Evolutionary conservation across 2,113 vertebrate species (phyloP).

Genomic region (Marcusenius ussheri): DNA sequence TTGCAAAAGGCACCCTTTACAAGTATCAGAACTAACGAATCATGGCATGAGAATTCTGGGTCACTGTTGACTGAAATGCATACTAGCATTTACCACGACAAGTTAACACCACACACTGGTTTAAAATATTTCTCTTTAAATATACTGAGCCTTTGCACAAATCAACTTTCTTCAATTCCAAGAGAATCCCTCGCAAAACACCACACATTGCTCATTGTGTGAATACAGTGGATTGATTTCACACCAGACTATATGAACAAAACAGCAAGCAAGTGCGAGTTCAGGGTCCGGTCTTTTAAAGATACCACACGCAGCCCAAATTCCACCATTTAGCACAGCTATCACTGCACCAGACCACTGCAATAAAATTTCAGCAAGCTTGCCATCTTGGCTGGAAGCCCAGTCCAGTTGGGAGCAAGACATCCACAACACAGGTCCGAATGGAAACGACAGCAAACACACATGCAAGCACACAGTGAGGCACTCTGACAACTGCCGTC

Average conservation of each 20-base stretch:
- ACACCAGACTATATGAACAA: not conserved
- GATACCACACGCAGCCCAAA: not conserved
- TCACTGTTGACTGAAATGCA: not conserved
- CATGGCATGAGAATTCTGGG: not conserved
- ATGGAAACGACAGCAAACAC: not conserved
- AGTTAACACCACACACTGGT: not conserved
- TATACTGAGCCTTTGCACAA: not conserved
- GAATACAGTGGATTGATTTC: not conserved
- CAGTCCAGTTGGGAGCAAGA: slow-evolving; percentile 25
- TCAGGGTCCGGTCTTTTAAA: not conserved
- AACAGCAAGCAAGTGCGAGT: not conserved
- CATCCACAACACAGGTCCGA: not conserved
- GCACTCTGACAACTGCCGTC: not conserved
- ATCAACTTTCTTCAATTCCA: not conserved
- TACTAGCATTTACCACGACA: not conserved
- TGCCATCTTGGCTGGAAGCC: not conserved
- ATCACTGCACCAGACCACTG: slow-evolving; percentile 65
- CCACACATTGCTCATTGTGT: not conserved
- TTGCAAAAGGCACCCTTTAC: not conserved
- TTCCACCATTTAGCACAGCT: not conserved
- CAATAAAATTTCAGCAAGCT: slow-evolving; percentile 36
- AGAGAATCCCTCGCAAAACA: not conserved
- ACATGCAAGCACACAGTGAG: slow-evolving; percentile 7
- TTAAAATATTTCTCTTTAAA: not conserved
- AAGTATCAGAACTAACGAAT: not conserved